Conservation (phyloP, 2,113 vertebrate species). For the Malurus alboscapulatus region DNA sequence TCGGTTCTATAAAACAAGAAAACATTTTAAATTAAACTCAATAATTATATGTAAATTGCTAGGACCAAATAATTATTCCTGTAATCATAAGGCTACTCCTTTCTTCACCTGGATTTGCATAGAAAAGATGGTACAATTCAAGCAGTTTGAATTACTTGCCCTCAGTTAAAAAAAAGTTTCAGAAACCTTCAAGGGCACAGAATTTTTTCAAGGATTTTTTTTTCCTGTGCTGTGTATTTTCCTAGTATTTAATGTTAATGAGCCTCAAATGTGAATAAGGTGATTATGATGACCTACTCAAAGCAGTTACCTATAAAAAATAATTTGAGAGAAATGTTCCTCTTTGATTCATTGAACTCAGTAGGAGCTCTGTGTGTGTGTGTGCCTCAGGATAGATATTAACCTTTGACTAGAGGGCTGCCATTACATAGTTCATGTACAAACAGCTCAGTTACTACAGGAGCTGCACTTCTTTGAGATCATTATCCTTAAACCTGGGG, state of each 20-base stretch:
- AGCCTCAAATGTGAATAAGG: conserved; percentile 24
- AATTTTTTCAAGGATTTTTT: neutral
- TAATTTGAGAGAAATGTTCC: neutral
- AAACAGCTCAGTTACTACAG: conserved; percentile 28
- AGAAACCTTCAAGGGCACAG: neutral
- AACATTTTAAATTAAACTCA: neutral
- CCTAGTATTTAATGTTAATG: neutral
- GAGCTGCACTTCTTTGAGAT: neutral
- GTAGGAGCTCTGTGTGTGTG: neutral
- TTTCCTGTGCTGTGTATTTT: neutral
- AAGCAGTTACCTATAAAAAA: conserved; percentile 6
- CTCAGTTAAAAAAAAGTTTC: neutral
- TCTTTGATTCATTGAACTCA: conserved; percentile 21
- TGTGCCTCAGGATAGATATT: neutral
- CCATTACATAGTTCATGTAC: neutral
- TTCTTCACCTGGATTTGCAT: neutral
- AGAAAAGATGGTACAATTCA: neutral
- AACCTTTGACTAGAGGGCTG: conserved; percentile 13
- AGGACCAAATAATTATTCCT: neutral
- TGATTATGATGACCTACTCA: conserved; percentile 21
- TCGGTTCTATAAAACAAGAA: conserved; percentile 62
- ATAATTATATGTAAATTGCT: neutral
- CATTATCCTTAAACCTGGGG: neutral
- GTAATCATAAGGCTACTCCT: neutral
- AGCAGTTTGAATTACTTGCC: neutral